phyloP scores from a whole-genome alignment of 2,113 vertebrate species.

The Megalops atlanticus region DNA sequence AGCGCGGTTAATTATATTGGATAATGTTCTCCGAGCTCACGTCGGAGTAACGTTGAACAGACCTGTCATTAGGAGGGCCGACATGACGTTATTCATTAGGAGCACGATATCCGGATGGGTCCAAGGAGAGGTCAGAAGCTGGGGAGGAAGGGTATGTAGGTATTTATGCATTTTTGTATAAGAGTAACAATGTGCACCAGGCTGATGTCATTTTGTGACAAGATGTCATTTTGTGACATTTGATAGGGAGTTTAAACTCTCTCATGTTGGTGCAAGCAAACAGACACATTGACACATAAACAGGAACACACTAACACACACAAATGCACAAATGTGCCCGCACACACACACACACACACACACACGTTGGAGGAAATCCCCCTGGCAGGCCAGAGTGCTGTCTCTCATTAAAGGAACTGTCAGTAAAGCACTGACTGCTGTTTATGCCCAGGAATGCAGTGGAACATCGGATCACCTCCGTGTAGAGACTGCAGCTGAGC shows the following conservation, averaged over 20 bases:
- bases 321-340: slow-evolving; percentile 14
- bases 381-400: neutral
- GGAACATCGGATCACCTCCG: slow-evolving; percentile 54
- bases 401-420: slow-evolving; percentile 52
- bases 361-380: slow-evolving; percentile 36
- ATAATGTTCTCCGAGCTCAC: slow-evolving; percentile 53
- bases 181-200: neutral
- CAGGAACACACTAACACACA: neutral
- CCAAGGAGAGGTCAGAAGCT: neutral
- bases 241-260: neutral
- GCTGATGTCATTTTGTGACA: neutral
- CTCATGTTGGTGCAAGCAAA: neutral
- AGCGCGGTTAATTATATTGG: slow-evolving; percentile 62
- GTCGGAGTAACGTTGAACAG: slow-evolving; percentile 33
- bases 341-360: slow-evolving; percentile 24
- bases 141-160: neutral
- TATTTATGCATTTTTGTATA: neutral
- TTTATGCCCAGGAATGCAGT: slow-evolving; percentile 62
- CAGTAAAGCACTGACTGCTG: slow-evolving; percentile 53
- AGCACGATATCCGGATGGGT: neutral
- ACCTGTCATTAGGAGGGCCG: slow-evolving; percentile 1
- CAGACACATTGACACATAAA: neutral
- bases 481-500: neutral
- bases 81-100: neutral
- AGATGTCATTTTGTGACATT: neutral